Conservation (phyloP, 2,113 vertebrate genomes). For the Perognathus longimembris region DNA sequence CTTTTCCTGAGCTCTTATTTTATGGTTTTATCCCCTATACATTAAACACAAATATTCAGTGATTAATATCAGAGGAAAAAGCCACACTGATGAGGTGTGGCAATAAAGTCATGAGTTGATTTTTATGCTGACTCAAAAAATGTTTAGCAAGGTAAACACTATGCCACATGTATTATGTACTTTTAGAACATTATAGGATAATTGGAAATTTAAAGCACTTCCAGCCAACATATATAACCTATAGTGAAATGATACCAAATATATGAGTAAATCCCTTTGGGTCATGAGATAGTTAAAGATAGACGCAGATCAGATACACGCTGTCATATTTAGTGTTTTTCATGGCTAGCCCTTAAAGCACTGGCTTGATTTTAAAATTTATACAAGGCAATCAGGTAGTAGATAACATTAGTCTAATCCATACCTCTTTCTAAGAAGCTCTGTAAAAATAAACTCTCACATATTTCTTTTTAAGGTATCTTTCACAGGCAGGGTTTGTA, state of each 20-base stretch:
- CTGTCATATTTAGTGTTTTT: neutral
- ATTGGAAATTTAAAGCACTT: neutral
- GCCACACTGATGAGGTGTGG: neutral
- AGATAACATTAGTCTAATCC: neutral
- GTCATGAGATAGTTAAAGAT: neutral
- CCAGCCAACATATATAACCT: neutral
- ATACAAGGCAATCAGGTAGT: neutral
- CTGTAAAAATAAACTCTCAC: neutral
- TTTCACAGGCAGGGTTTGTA: neutral
- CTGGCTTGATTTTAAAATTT: neutral
- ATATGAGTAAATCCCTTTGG: neutral
- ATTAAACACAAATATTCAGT: constrained; percentile 46
- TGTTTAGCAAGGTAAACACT: constrained; percentile 12
- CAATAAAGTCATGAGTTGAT: constrained; percentile 29
- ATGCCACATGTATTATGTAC: neutral
- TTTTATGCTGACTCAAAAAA: constrained; percentile 58
- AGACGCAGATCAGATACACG: neutral
- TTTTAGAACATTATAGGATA: constrained; percentile 17
- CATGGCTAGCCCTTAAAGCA: neutral
- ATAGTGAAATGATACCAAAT: neutral
- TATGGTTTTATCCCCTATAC: constrained; percentile 25
- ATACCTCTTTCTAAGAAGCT: neutral
- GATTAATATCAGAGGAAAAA: neutral
- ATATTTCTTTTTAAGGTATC: neutral
- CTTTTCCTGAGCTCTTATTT: constrained; percentile 50